Conservation (phyloP, 2,888 invertebrate genomes). For the Alsophila aescularia region DNA sequence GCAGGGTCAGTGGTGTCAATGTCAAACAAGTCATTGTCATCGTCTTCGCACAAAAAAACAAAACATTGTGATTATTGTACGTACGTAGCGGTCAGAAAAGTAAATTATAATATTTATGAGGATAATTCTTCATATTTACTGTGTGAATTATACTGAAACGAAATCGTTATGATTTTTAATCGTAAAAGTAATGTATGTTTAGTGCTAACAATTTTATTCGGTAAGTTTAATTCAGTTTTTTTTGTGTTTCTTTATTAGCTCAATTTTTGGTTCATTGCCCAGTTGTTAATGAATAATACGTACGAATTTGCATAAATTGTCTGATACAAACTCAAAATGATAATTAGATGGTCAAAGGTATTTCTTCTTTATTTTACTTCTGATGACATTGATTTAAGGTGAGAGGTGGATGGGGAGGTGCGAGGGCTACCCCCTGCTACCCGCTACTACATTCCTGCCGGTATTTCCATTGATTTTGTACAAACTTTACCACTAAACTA, state of each 20-base stretch:
- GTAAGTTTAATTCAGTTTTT: constrained; percentile 25
- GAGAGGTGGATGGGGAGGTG: no score
- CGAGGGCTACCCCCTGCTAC: no score
- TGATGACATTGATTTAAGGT: no score
- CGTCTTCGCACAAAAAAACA: neutral
- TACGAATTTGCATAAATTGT: constrained; percentile 2
- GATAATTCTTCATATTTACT: neutral
- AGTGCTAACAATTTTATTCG: constrained; percentile 16
- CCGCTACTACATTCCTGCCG: no score
- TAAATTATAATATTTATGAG: neutral
- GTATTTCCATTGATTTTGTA: no score
- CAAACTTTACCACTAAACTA: neutral
- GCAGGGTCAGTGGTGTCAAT: neutral
- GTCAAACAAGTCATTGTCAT: no score
- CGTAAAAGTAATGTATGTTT: constrained; percentile 11
- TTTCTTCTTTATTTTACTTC: no score
- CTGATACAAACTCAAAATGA: neutral
- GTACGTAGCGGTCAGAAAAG: neutral
- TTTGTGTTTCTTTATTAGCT: neutral
- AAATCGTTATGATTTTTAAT: constrained; percentile 16
- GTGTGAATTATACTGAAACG: neutral
- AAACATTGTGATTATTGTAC: neutral
- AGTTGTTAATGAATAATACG: constrained; percentile 1
- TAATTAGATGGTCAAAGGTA: neutral
- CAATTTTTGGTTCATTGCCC: constrained; percentile 17